Evolutionary conservation across 2,113 vertebrate species (phyloP), one percentile per base, ranked within the genome.

Genomic region (Diglossa brunneiventris): DNA sequence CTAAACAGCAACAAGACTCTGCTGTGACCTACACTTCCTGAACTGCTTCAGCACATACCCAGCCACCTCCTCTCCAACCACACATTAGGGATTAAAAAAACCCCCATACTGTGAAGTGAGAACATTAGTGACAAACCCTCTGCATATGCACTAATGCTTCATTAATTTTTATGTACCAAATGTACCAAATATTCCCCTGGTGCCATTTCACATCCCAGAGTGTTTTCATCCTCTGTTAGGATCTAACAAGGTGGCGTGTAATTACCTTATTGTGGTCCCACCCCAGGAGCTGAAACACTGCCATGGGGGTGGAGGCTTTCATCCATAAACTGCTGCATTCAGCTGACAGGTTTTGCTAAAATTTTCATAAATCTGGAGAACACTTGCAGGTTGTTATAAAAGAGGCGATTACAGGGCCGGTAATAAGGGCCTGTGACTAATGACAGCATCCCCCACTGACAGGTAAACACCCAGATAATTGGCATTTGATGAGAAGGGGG

Each of bases 361-460:
- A 72, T 72, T 37, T 67, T 91, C 75, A 81, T 52, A 84, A 56
- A 87, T 69, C 74, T 79, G 58, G 18, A 84, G 82, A 89, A 87
- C 1, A 1, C 50, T 85, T 61, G 41, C n/a, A 56, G 74, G 33
- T 72, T 89, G 33, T 61, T 66, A 90, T 11, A 90, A 85, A 94
- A 76, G 74, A 94, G 41, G 16, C 0, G 1, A 91, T 87, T 76
- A 68, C 27, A 37, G 44, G 37, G 84, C 28, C 1, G 0, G 13
- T 66, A 95, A 83, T 82, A 94, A 86, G 12, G 47, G 59, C 41
- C 33, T 44, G 49, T 75, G 87, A 94, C 27, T 93, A 89, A 95
- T 31, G 44, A 49, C 74, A 89, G 66, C 62, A 41, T 67, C 39
- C 24, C 66, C 66, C 53, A 50, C 39, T 59, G 81, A 64, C 84